Evolutionary conservation across 2,113 vertebrate species (phyloP), one percentile per base, ranked within the genome.

Genomic region (Pteronura brasiliensis): DNA sequence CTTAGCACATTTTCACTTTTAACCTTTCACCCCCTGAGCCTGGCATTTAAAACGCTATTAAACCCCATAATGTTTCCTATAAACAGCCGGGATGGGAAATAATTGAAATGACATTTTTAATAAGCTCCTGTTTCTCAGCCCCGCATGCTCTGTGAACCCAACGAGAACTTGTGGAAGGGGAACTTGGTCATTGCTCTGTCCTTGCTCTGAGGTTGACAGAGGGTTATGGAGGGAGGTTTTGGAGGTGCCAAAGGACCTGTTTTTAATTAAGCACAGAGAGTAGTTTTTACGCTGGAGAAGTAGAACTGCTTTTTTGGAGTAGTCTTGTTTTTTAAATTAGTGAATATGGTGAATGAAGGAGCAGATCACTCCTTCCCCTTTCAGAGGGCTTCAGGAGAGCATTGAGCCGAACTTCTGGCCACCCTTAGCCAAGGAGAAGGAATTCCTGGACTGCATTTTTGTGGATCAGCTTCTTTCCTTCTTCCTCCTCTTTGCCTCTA

Each of bases 21-120:
- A 90, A 97, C 97, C 71, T 97, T 97, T 97, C 81, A 77, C 97
- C 80, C 90, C 85, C 93, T 85, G 80, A 96, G 83, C n/a, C 63
- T 93, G 95, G 96, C 93, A 86, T 97, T 98, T 96, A 95, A 97
- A 90, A 96, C 96, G 83, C 92, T 96, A 82, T 97, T 96, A 97
- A 97, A 93, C 80, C 92, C 95, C 57, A 65, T 98, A 86, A 95
- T 92, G 92, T 97, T 96, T 97, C 96, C 97, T 96, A 96, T 98
- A 97, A 97, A 94, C 92, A 97, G 87, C 84, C 81, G 71, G 87
- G 92, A 93, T 88, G 93, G 90, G 79, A 96, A 72, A 88, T 97
- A 85, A 97, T 92, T 96, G 95, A 88, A 97, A 67, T 96, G 97
- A 85, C 97, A 47, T 96, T 96, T 97, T 96, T 92, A 96, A 76